phyloP scores from a whole-genome alignment of 2,888 invertebrate genomes.

The Eumacrocentrus americanus region DNA sequence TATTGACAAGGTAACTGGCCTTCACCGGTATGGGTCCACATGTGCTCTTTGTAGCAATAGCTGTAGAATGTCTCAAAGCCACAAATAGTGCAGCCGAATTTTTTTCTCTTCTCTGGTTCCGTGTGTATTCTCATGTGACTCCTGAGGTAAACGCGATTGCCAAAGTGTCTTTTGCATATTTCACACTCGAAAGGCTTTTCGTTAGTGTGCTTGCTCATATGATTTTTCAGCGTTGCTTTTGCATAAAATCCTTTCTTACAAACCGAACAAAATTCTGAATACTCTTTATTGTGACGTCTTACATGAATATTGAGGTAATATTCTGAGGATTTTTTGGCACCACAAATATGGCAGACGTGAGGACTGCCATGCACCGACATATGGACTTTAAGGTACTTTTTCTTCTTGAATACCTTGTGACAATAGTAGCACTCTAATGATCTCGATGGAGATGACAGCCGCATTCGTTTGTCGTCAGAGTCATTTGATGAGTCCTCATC shows the following conservation, averaged over 20 bases:
- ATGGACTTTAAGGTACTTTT: slow-evolving; percentile 47
- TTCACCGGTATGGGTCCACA: slow-evolving; percentile 59
- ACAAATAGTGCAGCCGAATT: slow-evolving; percentile 63
- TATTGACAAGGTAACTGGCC: slow-evolving; percentile 56
- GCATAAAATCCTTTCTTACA: slow-evolving; percentile 58
- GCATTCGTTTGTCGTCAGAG: background rate
- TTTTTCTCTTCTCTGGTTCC: slow-evolving; percentile 60
- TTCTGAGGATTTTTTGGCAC: slow-evolving; percentile 67
- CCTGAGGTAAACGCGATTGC: slow-evolving; percentile 63
- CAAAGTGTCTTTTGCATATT: slow-evolving; percentile 62
- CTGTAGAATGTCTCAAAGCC: slow-evolving; percentile 60
- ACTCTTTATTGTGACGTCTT: slow-evolving; percentile 66
- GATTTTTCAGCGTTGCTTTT: slow-evolving; percentile 50
- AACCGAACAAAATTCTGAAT: slow-evolving; percentile 54
- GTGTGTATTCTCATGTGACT: slow-evolving; percentile 60
- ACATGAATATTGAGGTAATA: slow-evolving; percentile 68
- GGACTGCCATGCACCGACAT: slow-evolving; percentile 61
- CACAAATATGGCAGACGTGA: slow-evolving; percentile 67
- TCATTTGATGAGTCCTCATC: background rate
- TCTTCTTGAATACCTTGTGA: slow-evolving; percentile 47
- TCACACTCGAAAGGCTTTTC: slow-evolving; percentile 45
- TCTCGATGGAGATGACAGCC: background rate
- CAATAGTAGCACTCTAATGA: slow-evolving; percentile 46
- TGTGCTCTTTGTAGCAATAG: slow-evolving; percentile 59
- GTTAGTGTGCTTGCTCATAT: slow-evolving; percentile 52